Conservation (phyloP, 2,797 vertebrate species). For the Periophthalmus magnuspinnatus region DNA sequence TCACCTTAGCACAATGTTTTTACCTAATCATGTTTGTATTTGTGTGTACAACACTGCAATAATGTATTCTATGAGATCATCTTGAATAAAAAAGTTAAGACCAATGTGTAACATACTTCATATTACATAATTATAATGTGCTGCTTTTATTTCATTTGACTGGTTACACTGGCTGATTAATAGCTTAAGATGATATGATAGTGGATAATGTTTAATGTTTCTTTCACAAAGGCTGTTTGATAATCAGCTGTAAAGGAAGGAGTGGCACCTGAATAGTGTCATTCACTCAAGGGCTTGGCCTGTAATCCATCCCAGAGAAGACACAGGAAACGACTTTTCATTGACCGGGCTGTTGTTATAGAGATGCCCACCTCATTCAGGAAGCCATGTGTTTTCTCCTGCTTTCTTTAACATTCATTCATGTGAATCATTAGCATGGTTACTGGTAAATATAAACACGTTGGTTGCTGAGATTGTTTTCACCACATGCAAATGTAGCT, state of each 20-base stretch:
- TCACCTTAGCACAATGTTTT: constrained; percentile 1
- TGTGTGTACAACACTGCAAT: constrained; percentile 12
- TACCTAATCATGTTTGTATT: constrained; percentile 10
- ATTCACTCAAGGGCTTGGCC: constrained; percentile 21
- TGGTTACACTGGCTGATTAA: not conserved
- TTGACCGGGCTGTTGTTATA: not conserved
- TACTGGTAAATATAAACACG: not conserved
- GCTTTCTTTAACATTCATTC: not conserved
- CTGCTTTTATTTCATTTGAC: not conserved
- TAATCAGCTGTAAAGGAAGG: constrained; percentile 22
- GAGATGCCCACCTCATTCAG: constrained; percentile 3
- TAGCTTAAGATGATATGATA: constrained; percentile 26
- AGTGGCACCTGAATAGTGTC: constrained; percentile 19
- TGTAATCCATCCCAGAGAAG: not conserved
- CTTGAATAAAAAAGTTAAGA: constrained; percentile 5
- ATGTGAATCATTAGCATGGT: not conserved
- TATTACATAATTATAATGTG: not conserved
- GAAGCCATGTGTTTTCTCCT: not conserved
- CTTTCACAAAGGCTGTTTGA: constrained; percentile 5
- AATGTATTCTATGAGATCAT: constrained; percentile 24
- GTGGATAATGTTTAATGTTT: constrained; percentile 26
- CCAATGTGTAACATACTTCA: not conserved
- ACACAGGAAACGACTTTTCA: not conserved
- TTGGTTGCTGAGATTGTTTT: not conserved
- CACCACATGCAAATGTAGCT: not conserved